Evolutionary conservation across 2,888 invertebrate species (phyloP).

Genomic region (Luperina nickerlii): DNA sequence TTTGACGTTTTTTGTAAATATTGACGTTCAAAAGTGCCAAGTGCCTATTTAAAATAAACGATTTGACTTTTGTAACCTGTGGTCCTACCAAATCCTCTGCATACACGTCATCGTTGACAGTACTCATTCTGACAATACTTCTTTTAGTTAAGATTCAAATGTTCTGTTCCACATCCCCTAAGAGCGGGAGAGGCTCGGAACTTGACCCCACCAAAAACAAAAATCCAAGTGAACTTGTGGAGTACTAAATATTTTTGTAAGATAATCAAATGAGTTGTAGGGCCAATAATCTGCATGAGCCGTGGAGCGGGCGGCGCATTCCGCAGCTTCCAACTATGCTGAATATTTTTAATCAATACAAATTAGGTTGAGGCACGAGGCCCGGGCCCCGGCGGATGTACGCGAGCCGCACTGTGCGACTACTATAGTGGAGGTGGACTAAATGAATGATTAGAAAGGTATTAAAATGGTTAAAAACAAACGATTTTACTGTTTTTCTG

Average conservation of each 20-base stretch:
- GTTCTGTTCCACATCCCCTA: neutral
- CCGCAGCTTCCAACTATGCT: slow-evolving; percentile 85
- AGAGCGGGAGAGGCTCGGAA: neutral
- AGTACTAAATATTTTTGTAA: slow-evolving; percentile 71
- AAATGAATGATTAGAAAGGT: neutral
- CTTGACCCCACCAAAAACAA: slow-evolving; percentile 17
- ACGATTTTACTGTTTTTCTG: neutral
- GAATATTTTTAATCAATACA: slow-evolving; percentile 91
- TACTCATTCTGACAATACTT: no score
- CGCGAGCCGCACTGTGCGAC: slow-evolving; percentile 70
- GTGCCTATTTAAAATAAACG: no score
- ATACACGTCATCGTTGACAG: neutral
- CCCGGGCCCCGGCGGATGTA: slow-evolving; percentile 79
- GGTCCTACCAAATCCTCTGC: neutral
- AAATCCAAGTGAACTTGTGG: slow-evolving; percentile 39
- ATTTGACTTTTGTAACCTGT: neutral
- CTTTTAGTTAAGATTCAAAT: neutral
- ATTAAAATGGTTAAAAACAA: neutral
- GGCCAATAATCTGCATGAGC: slow-evolving; percentile 80
- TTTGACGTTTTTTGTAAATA: no score
- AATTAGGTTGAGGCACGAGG: slow-evolving; percentile 87
- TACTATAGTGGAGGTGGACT: slow-evolving; percentile 4
- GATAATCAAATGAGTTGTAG: slow-evolving; percentile 73
- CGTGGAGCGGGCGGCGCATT: slow-evolving; percentile 71
- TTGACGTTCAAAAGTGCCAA: no score